These are phyloP conservation scores for Dyspetes luteomarginatus DNA, from an alignment of 2,888 invertebrate genomes.

Conservation along the genomic window DNA sequence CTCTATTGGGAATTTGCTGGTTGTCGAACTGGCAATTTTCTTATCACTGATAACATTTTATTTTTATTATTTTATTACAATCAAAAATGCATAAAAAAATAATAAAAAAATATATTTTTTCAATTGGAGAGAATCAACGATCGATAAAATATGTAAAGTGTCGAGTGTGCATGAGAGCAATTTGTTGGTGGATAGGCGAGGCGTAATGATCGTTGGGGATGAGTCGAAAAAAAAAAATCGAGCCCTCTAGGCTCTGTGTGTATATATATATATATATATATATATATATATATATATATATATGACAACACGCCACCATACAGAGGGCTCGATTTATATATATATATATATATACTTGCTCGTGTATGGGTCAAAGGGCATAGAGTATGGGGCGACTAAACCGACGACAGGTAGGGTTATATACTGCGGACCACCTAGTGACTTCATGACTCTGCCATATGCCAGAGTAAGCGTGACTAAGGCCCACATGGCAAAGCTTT, in stretches of 20 bases:
- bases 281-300: no score
- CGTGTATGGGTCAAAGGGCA: constrained; percentile 42
- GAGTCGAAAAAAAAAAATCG: constrained; percentile 64
- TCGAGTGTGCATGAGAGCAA: constrained; percentile 38
- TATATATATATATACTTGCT: constrained; percentile 32
- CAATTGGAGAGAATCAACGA: not conserved
- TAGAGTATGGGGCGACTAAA: constrained; percentile 68
- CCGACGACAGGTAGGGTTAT: constrained; percentile 82
- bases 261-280: constrained; percentile 35
- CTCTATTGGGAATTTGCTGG: not conserved
- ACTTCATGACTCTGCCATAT: constrained; percentile 82
- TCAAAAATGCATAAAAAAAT: not conserved
- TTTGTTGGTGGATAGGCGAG: constrained; percentile 71
- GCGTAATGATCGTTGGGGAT: constrained; percentile 67
- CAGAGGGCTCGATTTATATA: no score
- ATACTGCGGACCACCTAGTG: constrained; percentile 82
- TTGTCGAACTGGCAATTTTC: not conserved
- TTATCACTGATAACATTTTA: not conserved
- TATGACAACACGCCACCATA: no score
- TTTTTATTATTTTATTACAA: no score
- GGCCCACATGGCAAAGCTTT: constrained; percentile 79
- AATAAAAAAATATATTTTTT: not conserved
- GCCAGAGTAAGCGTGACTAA: constrained; percentile 80
- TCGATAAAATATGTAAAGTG: not conserved
- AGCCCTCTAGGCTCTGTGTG: constrained; percentile 16